Evolutionary conservation across 1,140 invertebrate genomes (phyloP).

Genomic region (Leptoteleia sp.): DNA sequence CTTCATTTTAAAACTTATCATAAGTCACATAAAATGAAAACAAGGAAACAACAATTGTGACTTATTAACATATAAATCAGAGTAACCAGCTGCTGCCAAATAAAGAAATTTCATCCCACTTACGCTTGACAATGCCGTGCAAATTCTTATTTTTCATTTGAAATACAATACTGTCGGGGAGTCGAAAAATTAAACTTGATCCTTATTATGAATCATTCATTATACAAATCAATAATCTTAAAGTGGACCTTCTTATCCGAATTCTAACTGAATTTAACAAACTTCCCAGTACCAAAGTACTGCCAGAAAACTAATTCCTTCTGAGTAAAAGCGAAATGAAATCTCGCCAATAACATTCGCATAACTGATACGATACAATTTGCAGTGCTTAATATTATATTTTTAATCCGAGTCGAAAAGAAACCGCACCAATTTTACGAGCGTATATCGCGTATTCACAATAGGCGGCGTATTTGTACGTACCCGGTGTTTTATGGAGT

Average conservation of each 20-base stretch:
- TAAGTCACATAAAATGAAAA: constrained; percentile 39
- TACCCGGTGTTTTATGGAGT: constrained; percentile 36
- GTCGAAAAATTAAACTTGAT: no score
- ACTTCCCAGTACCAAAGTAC: no score
- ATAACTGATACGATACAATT: constrained; percentile 14
- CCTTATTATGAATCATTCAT: no score
- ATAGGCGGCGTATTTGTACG: constrained; percentile 29
- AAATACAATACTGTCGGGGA: no score
- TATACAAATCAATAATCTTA: not conserved
- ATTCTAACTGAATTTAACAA: not conserved
- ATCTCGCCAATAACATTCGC: constrained; percentile 5
- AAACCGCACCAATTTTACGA: not conserved
- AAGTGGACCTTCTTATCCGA: not conserved
- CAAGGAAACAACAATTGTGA: constrained; percentile 31
- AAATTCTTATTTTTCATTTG: not conserved
- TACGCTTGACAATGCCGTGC: not conserved
- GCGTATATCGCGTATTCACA: constrained; percentile 19
- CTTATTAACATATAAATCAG: constrained; percentile 48
- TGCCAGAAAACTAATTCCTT: no score
- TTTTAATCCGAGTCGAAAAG: constrained; percentile 40
- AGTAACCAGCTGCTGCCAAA: constrained; percentile 25
- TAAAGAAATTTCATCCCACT: not conserved
- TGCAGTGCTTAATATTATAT: constrained; percentile 37
- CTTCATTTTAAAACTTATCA: constrained; percentile 27
- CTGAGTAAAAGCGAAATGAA: no score